Base-by-base conservation (phyloP, 1,140 invertebrate genomes). In the Micrasema longulum region DNA sequence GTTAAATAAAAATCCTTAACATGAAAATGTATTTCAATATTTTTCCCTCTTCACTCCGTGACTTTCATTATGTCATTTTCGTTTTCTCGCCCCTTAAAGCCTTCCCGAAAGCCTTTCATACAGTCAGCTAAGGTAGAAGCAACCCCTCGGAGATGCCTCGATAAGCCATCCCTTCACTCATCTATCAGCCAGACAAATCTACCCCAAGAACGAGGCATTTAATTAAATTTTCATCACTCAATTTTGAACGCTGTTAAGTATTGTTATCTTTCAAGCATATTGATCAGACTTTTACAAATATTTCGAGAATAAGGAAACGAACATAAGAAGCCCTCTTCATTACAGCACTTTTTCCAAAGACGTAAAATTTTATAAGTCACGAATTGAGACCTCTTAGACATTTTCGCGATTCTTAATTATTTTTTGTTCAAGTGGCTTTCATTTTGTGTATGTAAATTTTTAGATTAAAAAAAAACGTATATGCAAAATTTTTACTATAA, bases 181-280 rank as follows among this genome's bases (percentile, higher is more conserved):
- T 43, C 55, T 60, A 60, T 60, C 55, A 60, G 55, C 14, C 55
- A 60, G 55, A 60, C 55, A 60, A 60, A 60, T 60, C 55, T 60
- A 41, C 55, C 55, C 55, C 16, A 38, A 60, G n/a, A 38, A 38
- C 16, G n/a, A 60, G 55, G 55, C 55, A 41, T 60, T 60, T 60
- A 60, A 60, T 60, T 60, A 60, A 60, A 60, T 60, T 52, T 52
- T 60, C 55, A 60, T 60, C 55, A 38, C 55, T 60, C 55, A 60
- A 60, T 60, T 60, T 60, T 60, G 55, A 41, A 60, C 11, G 55
- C 36, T n/a, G 55, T 52, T 52, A 52, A 20, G 16, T 43, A 22
- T 41, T 60, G 35, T 20, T 60, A 60, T 41, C 36, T 16, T 20
- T 60, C 12, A 35, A 43, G 20, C 41, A 38, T 60, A 38, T 55